Evolutionary conservation across 2,888 invertebrate species (phyloP).

Genomic region (Callyntrura sp.): DNA sequence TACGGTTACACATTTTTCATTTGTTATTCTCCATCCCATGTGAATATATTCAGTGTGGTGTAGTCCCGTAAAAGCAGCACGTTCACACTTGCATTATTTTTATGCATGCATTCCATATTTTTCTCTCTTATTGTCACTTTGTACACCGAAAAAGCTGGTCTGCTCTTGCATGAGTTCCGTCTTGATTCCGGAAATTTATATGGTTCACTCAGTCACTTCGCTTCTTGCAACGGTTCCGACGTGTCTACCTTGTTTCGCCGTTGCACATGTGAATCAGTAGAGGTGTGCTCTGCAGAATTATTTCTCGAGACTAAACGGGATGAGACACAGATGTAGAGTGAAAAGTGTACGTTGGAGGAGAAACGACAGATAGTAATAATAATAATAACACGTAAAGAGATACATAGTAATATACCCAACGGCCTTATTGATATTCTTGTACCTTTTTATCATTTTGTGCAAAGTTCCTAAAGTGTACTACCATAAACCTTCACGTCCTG

Average conservation of each 20-base stretch:
- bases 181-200: slow-evolving; percentile 66
- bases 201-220: slow-evolving; percentile 53
- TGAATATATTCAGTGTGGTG: slow-evolving; percentile 43
- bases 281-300: no score
- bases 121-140: slow-evolving; percentile 35
- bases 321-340: no score
- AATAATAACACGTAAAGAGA: neutral
- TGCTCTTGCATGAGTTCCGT: slow-evolving; percentile 38
- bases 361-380: slow-evolving; percentile 32
- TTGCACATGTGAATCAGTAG: no score
- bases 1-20: slow-evolving; percentile 45
- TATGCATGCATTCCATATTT: slow-evolving; percentile 34
- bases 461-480: slow-evolving; percentile 33
- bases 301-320: no score
- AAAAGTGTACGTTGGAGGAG: no score
- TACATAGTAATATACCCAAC: neutral
- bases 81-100: slow-evolving; percentile 41
- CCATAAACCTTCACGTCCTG: neutral
- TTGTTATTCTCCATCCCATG: slow-evolving; percentile 30
- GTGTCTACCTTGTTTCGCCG: slow-evolving; percentile 15
- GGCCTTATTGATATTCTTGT: slow-evolving; percentile 34
- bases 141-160: slow-evolving; percentile 9
- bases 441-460: slow-evolving; percentile 10
- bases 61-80: slow-evolving; percentile 46
- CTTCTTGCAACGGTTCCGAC: neutral